Evolutionary conservation across 2,888 invertebrate species (phyloP).

Genomic region (Xanthia togata): DNA sequence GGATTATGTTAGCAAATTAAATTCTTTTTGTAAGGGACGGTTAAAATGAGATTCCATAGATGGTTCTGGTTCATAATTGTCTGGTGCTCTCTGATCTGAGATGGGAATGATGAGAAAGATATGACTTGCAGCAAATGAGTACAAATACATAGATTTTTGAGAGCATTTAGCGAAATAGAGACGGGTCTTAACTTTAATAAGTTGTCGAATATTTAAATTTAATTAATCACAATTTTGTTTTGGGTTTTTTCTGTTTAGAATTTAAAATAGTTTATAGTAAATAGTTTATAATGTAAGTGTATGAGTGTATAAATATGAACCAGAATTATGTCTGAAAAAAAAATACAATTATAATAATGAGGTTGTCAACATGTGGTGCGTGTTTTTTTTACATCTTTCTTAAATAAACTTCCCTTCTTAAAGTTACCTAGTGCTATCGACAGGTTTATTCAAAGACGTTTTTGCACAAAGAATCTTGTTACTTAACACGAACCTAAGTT

Average conservation of each 20-base stretch:
- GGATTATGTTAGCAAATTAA: neutral
- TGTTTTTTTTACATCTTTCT: too few species aligned
- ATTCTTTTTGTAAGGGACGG: neutral
- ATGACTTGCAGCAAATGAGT: neutral
- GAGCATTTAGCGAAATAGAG: neutral
- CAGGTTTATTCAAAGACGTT: neutral
- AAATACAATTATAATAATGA: neutral
- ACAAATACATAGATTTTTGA: neutral
- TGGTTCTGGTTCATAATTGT: neutral
- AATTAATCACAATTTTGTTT: too few species aligned
- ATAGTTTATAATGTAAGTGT: too few species aligned
- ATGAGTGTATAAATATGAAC: too few species aligned
- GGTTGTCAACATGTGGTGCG: too few species aligned
- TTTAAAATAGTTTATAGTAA: too few species aligned
- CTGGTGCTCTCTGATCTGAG: neutral
- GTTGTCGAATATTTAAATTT: too few species aligned
- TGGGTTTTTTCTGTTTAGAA: too few species aligned
- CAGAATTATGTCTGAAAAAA: too few species aligned
- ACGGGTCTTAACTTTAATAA: neutral
- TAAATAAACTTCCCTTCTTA: neutral
- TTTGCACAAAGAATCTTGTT: constrained; percentile 5
- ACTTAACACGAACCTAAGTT: constrained; percentile 9
- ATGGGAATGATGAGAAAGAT: neutral
- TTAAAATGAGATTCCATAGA: neutral
- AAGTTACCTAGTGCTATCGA: neutral